These are phyloP conservation scores for Ferrisia virgata DNA, from an alignment of 2,888 invertebrate species.

Conservation along the genomic window DNA sequence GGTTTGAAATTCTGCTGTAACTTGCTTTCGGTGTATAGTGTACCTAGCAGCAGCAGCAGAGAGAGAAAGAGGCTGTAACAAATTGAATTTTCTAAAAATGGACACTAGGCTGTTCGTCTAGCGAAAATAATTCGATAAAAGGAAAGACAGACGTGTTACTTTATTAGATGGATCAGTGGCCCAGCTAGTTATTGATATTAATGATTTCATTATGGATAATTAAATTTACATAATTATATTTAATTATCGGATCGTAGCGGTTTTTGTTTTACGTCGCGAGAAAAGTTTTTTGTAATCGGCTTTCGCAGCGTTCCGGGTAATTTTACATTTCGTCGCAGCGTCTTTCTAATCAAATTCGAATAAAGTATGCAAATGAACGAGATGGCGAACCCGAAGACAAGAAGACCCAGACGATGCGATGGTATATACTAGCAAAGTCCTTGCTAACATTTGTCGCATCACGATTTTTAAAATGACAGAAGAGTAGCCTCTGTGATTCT, in stretches of 20 bases:
- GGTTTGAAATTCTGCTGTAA: slow-evolving; percentile 24
- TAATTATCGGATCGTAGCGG: slow-evolving; percentile 17
- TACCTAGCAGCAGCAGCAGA: too few relatives aligned
- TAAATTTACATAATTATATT: slow-evolving; percentile 34
- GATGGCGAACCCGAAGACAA: neutral
- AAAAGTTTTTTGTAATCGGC: slow-evolving; percentile 27
- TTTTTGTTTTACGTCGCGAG: slow-evolving; percentile 3
- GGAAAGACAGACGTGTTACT: slow-evolving; percentile 31
- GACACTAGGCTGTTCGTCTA: neutral
- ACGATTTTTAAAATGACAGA: neutral
- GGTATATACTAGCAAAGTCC: too few relatives aligned
- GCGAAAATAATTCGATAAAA: slow-evolving; percentile 32
- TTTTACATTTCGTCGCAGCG: neutral
- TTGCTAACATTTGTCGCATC: neutral
- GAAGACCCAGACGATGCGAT: neutral
- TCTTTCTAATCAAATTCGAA: slow-evolving; percentile 22
- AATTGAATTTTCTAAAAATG: slow-evolving; percentile 28
- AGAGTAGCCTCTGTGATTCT: neutral
- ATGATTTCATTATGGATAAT: slow-evolving; percentile 29
- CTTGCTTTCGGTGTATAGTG: neutral
- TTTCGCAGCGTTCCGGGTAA: neutral
- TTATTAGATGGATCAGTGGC: slow-evolving; percentile 22
- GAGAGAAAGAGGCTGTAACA: neutral
- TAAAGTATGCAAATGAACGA: slow-evolving; percentile 27
- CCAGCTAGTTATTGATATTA: slow-evolving; percentile 11